phyloP scores from a whole-genome alignment of 2,888 invertebrate genomes.

The Cylindroiulus punctatus region DNA sequence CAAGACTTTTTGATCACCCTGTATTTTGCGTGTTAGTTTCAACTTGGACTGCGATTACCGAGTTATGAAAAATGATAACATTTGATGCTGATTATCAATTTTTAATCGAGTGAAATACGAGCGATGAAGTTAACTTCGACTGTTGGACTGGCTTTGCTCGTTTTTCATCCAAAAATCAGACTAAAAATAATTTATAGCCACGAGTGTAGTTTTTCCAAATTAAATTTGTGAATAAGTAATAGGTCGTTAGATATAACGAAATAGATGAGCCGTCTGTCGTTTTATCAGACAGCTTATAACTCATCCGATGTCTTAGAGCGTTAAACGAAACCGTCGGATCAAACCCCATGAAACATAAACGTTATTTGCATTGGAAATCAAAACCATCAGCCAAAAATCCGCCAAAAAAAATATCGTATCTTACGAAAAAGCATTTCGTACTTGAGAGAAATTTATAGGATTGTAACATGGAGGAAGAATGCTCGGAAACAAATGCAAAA shows the following conservation, averaged over 20 bases:
- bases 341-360: background rate
- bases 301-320: background rate
- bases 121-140: background rate
- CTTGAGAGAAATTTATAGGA: slow-evolving; percentile 16
- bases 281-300: background rate
- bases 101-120: background rate
- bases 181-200: background rate
- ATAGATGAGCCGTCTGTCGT: slow-evolving; percentile 32
- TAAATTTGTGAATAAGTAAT: slow-evolving; percentile 19
- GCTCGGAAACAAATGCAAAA: background rate
- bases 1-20: too few species aligned
- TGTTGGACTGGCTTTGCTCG: background rate
- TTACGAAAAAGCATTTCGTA: background rate
- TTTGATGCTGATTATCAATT: too few species aligned
- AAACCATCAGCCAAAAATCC: background rate
- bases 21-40: too few species aligned
- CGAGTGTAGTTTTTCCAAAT: background rate
- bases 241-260: slow-evolving; percentile 26
- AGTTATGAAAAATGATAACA: too few species aligned
- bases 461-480: background rate
- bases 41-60: too few species aligned
- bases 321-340: slow-evolving; percentile 19
- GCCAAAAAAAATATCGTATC: background rate
- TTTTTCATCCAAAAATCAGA: background rate
- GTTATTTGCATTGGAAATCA: slow-evolving; percentile 26